Evolutionary conservation across 2,888 invertebrate genomes (phyloP), one percentile per base, ranked within the genome.

Genomic region (Eupithecia insigniata): DNA sequence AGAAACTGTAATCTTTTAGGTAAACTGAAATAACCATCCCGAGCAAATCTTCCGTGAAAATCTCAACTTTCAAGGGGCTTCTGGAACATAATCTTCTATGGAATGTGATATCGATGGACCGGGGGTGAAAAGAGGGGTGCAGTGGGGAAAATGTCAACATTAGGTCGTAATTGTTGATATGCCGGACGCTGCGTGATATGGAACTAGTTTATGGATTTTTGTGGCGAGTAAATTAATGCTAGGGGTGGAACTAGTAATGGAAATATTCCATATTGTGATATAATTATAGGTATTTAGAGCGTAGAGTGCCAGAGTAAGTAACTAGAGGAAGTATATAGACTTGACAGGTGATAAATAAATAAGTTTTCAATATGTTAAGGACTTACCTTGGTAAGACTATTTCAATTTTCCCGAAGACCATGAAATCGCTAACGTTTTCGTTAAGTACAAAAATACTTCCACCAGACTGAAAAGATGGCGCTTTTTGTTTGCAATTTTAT

Each of bases 141-240:
- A 34, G 84, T 80, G 87, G 86, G 85, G 86, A 86, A 88, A 89
- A 89, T 89, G 89, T 88, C 89, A 89, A 90, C 87, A 89, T 88
- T 87, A 86, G 85, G 87, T 85, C 87, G 87, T 85, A 84, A 87
- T 78, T 77, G 76, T 76, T 75, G 69, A 84, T 81, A 80, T 84
- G 78, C 80, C 78, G 81, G 81, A 73, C 78, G 78, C 80, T 77
- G 73, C 78, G 81, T 67, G 75, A 75, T 75, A 69, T 68, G 28
- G 12, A 39, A 67, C 78, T 72, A 78, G 75, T 77, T 73, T 30
- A 76, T 76, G 55, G 69, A 65, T 73, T 77, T 72, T 74, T 79
- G 73, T 65, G 67, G 64, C 60, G 67, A 74, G 73, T 68, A 71
- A 69, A 75, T 75, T 62, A 74, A 74, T 46, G 32, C 36, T 77